Base-by-base conservation (phyloP, 2,888 invertebrate genomes). In the Resseliella maxima region DNA sequence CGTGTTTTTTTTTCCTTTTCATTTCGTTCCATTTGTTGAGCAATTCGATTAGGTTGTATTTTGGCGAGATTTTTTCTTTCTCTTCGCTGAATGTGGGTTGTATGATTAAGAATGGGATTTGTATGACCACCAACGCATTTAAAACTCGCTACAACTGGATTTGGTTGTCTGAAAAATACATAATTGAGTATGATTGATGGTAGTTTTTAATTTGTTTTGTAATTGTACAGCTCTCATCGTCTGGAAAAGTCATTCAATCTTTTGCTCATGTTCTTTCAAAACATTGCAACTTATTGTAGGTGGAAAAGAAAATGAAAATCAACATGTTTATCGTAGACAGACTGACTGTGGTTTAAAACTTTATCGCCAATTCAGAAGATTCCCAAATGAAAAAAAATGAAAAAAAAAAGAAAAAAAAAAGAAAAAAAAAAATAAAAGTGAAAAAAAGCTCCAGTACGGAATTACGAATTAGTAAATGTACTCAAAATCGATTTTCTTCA, bases 101-200 rank as follows among this genome's bases (percentile, higher is more conserved):
- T n/a, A n/a, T n/a, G n/a, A n/a, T n/a, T n/a, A n/a, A n/a, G n/a
- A n/a, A n/a, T n/a, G n/a, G n/a, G n/a, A n/a, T n/a, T n/a, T n/a
- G n/a, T n/a, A n/a, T n/a, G n/a, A n/a, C n/a, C n/a, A 50, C 18
- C 46, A 50, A 18, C 31, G 72, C 31, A 72, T 27, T 24, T 6
- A 3, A 35, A 15, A 72, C 10, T 27, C 72, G 0, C 5, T 15
- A 72, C 27, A 72, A 31, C 72, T 15, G 31, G 72, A 72, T n/a
- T 31, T 12, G 3, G 12, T 72, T 72, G 72, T 18, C 31, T 12
- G 59, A 12, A 15, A 15, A 72, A 72, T 35, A 72, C 72, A 24
- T 83, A 83, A 83, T 83, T 38, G 83, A 83, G 83, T 38, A 83
- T 83, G 83, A 83, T 83, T 83, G 83, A 83, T 83, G 38, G 83